Evolutionary conservation across 64 coral and sea anemone species (phyloP).

Genomic region (Pachyseris speciosa): DNA sequence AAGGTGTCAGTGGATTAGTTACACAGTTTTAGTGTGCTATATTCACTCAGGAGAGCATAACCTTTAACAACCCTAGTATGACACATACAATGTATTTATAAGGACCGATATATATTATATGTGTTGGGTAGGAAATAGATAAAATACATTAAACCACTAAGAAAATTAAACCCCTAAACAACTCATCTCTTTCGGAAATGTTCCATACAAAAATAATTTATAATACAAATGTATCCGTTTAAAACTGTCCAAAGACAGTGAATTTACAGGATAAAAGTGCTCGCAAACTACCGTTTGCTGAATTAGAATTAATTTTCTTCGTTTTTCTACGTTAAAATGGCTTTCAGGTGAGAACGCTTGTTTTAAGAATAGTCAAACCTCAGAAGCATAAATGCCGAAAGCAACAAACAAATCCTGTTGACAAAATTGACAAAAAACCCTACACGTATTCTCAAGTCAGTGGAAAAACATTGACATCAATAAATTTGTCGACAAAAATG

Average conservation of each 20-base stretch:
- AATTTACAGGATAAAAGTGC: background rate
- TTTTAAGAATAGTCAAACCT: background rate
- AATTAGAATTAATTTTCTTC: background rate
- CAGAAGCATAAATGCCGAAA: too few species aligned
- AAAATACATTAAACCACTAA: conserved; percentile 9
- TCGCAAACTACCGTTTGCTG: background rate
- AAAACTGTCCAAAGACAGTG: background rate
- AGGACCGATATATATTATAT: background rate
- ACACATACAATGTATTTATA: too few species aligned
- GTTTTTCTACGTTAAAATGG: background rate
- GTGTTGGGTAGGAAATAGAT: background rate
- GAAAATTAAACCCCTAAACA: conserved; percentile 1
- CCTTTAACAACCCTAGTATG: too few species aligned
- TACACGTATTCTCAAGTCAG: too few species aligned
- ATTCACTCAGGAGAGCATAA: too few species aligned
- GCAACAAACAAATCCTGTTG: too few species aligned
- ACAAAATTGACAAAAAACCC: too few species aligned
- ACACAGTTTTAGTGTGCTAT: too few species aligned
- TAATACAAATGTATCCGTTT: conserved; percentile 13
- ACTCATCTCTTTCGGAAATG: conserved; percentile 3
- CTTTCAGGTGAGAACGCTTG: background rate
- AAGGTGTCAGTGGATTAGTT: too few species aligned
- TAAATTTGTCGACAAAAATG: too few species aligned
- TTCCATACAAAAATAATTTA: conserved; percentile 57
- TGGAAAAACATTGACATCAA: too few species aligned